Evolutionary conservation across 1,140 invertebrate species (phyloP).

Genomic region (Trachelipus rathkii): DNA sequence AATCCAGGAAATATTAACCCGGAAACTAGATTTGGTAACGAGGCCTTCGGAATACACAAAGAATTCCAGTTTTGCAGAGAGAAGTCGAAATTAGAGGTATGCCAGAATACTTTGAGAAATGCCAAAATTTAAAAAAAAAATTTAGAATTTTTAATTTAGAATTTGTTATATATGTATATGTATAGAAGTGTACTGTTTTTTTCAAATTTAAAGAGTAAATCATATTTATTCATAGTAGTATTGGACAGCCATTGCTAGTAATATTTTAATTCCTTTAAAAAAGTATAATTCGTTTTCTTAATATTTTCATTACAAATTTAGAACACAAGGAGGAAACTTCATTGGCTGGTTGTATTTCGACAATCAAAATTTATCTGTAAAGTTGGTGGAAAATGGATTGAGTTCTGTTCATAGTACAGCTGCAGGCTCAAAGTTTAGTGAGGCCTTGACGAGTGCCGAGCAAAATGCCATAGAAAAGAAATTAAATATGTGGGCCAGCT

Average conservation of each 20-base stretch:
- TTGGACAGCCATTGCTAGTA: too few species aligned
- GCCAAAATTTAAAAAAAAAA: too few species aligned
- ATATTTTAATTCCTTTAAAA: not conserved
- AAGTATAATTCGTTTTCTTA: not conserved
- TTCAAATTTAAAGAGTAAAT: too few species aligned
- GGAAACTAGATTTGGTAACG: slow-evolving; percentile 86
- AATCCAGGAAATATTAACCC: slow-evolving; percentile 60
- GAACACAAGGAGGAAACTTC: slow-evolving; percentile 94
- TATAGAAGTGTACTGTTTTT: too few species aligned
- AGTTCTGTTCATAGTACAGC: slow-evolving; percentile 90
- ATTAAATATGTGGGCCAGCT: slow-evolving; percentile 50
- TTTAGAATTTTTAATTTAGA: too few species aligned
- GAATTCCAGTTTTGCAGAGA: slow-evolving; percentile 79
- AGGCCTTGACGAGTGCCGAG: slow-evolving; percentile 76
- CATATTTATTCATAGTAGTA: too few species aligned
- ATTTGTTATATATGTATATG: too few species aligned
- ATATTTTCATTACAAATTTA: slow-evolving; percentile 53
- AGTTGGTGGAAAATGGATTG: too few species aligned
- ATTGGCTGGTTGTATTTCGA: too few species aligned
- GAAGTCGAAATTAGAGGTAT: slow-evolving; percentile 82
- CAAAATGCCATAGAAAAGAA: slow-evolving; percentile 77
- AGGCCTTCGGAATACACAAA: slow-evolving; percentile 86
- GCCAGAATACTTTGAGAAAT: too few species aligned
- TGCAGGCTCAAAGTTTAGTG: slow-evolving; percentile 76
- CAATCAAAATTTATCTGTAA: too few species aligned